phyloP scores from a whole-genome alignment of 1,140 invertebrate species.

The Papilio aristodemus region DNA sequence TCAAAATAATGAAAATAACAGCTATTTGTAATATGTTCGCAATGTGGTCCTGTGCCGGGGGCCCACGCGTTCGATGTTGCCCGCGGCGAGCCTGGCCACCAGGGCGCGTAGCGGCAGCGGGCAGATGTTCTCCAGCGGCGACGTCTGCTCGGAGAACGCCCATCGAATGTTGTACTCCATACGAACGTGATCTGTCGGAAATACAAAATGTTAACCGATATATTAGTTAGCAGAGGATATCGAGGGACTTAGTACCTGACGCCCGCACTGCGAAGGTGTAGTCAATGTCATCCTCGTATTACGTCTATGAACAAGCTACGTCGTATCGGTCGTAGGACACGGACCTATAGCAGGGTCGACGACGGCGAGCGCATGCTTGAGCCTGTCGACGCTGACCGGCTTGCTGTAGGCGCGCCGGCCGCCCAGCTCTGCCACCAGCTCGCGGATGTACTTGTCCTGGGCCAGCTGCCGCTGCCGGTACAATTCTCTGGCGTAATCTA shows the following conservation, averaged over 20 bases:
- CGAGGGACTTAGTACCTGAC: too few species aligned
- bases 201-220: neutral
- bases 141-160: constrained; percentile 66
- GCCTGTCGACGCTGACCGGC: constrained; percentile 59
- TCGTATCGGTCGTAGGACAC: neutral
- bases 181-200: constrained; percentile 67
- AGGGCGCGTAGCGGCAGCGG: constrained; percentile 62
- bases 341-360: constrained; percentile 75
- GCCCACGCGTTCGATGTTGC: constrained; percentile 71
- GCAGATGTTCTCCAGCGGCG: constrained; percentile 55
- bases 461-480: constrained; percentile 68
- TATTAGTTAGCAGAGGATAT: neutral
- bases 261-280: too few species aligned
- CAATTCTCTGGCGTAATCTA: constrained; percentile 70
- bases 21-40: constrained; percentile 45
- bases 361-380: constrained; percentile 73
- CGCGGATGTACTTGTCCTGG: constrained; percentile 74
- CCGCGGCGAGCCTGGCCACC: constrained; percentile 58
- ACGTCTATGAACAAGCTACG: too few species aligned
- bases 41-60: constrained; percentile 47
- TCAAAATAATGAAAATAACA: too few species aligned
- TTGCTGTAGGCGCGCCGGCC: constrained; percentile 49
- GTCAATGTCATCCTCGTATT: too few species aligned
- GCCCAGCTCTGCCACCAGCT: constrained; percentile 63
- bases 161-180: constrained; percentile 77